Percentiles rank a stretch among this genome's conserved stretches.
phyloP scores from a whole-genome alignment of 1,140 invertebrate species.

The Zaprionus lachaisei region DNA sequence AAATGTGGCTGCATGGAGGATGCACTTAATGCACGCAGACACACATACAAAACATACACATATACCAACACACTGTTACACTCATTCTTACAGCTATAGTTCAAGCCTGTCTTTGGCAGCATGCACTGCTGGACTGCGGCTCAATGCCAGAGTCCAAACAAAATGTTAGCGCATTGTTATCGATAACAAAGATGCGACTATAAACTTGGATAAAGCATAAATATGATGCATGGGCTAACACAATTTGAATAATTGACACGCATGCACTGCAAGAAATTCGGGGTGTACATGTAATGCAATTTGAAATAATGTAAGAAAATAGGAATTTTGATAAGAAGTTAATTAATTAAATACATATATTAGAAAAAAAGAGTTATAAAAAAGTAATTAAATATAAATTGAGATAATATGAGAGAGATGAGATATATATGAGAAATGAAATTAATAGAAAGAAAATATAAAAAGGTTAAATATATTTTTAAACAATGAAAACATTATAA shows the following conservation, averaged over 20 bases:
- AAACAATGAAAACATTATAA: too few species aligned
- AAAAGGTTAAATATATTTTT: too few species aligned
- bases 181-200: conserved; percentile 31
- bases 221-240: conserved; percentile 22
- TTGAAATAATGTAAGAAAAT: background rate
- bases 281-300: too few species aligned
- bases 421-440: too few species aligned
- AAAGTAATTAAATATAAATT: background rate
- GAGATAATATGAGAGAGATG: too few species aligned
- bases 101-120: background rate
- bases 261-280: conserved; percentile 25
- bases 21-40: background rate
- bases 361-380: background rate
- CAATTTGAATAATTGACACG: conserved; percentile 27
- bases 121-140: background rate
- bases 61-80: background rate
- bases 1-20: conserved; percentile 18
- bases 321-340: fast-evolving
- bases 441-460: too few species aligned
- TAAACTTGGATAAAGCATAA: conserved; percentile 24
- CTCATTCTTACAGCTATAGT: too few species aligned
- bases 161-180: conserved; percentile 22
- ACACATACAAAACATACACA: background rate
- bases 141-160: conserved; percentile 33
- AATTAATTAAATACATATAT: background rate